Conservation (phyloP, 2,113 vertebrate species). For the Gila orcuttii region DNA sequence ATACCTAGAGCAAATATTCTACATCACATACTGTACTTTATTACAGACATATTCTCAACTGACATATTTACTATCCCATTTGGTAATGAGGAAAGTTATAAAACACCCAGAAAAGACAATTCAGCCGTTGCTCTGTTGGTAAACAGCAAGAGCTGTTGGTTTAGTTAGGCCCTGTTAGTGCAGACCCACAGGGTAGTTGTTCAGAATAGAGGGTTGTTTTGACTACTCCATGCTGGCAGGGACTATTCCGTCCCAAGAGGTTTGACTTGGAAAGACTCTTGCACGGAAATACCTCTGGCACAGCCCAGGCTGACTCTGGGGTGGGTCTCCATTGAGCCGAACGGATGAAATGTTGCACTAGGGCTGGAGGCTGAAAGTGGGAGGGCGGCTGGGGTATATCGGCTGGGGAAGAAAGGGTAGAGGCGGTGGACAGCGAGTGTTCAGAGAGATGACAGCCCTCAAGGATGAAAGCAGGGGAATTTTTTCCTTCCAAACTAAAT, state of each 20-base stretch:
- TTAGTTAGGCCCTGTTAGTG: constrained; percentile 21
- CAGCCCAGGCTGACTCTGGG: constrained; percentile 40
- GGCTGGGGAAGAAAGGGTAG: constrained; percentile 1
- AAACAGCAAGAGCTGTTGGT: background rate
- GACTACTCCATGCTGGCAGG: constrained; percentile 49
- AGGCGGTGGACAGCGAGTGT: background rate
- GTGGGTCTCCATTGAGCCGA: constrained; percentile 48
- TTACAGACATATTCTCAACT: background rate
- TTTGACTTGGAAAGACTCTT: constrained; percentile 43
- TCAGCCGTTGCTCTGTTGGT: constrained; percentile 3
- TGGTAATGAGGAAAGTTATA: background rate
- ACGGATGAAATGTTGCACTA: constrained; percentile 31
- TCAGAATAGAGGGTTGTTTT: constrained; percentile 53
- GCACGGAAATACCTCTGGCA: constrained; percentile 52
- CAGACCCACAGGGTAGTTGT: constrained; percentile 25
- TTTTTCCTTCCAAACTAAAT: constrained; percentile 41
- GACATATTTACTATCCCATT: background rate
- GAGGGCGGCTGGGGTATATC: constrained; percentile 16
- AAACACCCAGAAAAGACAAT: background rate
- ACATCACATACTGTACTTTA: background rate
- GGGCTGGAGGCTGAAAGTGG: constrained; percentile 15
- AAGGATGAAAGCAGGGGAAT: constrained; percentile 41
- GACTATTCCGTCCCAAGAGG: constrained; percentile 41
- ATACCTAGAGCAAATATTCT: background rate
- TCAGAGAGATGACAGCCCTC: constrained; percentile 33